Percentiles rank a stretch among this genome's conserved stretches.
Evolutionary conservation across 2,113 vertebrate genomes (phyloP).

Genomic region (Riparia riparia): DNA sequence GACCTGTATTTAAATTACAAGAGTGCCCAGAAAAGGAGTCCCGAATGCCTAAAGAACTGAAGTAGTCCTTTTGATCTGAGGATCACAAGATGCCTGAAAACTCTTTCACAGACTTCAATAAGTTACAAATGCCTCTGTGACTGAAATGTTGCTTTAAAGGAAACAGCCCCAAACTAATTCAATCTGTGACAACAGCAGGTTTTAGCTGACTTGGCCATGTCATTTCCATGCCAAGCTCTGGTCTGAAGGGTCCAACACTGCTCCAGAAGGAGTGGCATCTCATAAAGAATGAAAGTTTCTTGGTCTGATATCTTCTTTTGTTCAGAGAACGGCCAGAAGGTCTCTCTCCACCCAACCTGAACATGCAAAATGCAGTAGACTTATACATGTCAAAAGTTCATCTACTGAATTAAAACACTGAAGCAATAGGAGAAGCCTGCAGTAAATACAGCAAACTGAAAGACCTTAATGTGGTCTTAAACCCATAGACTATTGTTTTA

Average conservation of each 20-base stretch:
- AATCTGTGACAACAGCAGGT: background rate
- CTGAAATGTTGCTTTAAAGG: constrained; percentile 41
- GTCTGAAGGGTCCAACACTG: background rate
- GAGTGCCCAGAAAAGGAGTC: constrained; percentile 34
- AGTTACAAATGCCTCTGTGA: constrained; percentile 43
- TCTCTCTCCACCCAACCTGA: background rate
- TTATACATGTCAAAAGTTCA: background rate
- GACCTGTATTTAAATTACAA: constrained; percentile 59
- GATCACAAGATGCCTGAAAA: constrained; percentile 69
- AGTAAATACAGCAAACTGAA: background rate
- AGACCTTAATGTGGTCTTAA: background rate
- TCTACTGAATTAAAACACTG: background rate
- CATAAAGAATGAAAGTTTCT: background rate
- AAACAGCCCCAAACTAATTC: background rate
- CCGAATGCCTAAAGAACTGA: constrained; percentile 58
- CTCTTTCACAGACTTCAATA: background rate
- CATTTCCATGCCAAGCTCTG: background rate
- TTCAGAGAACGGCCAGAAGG: background rate
- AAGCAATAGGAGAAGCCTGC: background rate
- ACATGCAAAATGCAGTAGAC: background rate
- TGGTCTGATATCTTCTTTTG: background rate
- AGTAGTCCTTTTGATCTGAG: constrained; percentile 64
- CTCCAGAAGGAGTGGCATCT: background rate
- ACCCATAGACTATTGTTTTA: background rate
- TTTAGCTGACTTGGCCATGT: background rate